Percentiles rank a stretch among this genome's conserved stretches.
phyloP scores from a whole-genome alignment of 2,888 invertebrate genomes.

The Eristalis arbustorum region DNA sequence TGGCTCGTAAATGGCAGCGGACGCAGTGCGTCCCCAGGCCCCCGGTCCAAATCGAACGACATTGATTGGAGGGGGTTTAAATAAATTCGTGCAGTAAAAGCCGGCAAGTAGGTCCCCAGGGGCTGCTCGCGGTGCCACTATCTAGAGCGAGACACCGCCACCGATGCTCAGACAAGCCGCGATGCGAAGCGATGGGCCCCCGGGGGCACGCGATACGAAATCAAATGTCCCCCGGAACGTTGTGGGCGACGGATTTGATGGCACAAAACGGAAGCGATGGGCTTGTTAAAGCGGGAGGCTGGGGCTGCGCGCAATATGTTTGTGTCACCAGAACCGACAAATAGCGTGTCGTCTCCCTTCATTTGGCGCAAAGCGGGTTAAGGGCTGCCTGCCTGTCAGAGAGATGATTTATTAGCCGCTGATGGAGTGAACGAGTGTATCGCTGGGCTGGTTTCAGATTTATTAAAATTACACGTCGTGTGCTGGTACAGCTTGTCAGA shows the following conservation, averaged over 20 bases:
- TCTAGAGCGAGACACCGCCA: background rate
- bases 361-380: conserved; percentile 9
- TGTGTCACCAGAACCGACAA: background rate
- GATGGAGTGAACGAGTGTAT: background rate
- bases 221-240: background rate
- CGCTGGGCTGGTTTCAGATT: background rate
- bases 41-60: background rate
- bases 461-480: background rate
- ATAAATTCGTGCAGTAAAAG: background rate
- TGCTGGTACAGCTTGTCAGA: background rate
- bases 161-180: background rate
- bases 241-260: background rate
- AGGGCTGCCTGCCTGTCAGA: background rate
- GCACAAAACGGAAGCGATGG: background rate
- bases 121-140: background rate
- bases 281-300: background rate
- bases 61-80: background rate
- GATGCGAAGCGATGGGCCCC: background rate
- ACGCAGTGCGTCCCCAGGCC: background rate
- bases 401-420: conserved; percentile 13
- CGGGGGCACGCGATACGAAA: background rate
- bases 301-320: background rate
- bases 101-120: background rate
- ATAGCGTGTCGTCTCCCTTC: background rate
- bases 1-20: background rate